A percentile compares a stretch with the other conserved stretches of the same genome.
Evolutionary conservation across 2,797 vertebrate species (phyloP).

Genomic region (Protonibea diacanthus): DNA sequence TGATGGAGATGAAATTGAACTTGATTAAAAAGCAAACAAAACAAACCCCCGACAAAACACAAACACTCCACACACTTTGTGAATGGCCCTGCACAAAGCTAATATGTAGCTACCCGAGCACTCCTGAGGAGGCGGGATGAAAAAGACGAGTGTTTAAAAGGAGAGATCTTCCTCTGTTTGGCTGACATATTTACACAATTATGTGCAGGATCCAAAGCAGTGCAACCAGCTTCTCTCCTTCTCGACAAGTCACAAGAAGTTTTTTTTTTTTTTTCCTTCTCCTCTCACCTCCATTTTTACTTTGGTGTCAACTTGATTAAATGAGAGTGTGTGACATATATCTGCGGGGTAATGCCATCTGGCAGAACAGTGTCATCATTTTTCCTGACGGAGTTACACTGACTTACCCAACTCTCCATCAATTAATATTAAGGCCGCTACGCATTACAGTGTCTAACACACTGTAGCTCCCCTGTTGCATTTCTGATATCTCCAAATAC

Average conservation of each 20-base stretch:
- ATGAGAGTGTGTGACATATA: slow-evolving; percentile 59
- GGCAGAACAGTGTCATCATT: slow-evolving; percentile 66
- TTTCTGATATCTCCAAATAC: slow-evolving; percentile 15
- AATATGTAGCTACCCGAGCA: slow-evolving; percentile 63
- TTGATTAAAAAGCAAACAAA: slow-evolving; percentile 84
- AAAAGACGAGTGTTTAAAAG: slow-evolving; percentile 80
- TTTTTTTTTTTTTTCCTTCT: slow-evolving; percentile 40
- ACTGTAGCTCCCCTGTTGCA: neutral
- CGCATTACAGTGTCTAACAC: slow-evolving; percentile 4
- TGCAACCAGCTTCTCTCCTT: slow-evolving; percentile 61
- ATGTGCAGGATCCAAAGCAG: slow-evolving; percentile 74
- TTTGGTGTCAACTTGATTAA: slow-evolving; percentile 73
- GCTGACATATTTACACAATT: slow-evolving; percentile 87
- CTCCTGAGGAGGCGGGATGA: slow-evolving; percentile 76
- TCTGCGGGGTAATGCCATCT: slow-evolving; percentile 63
- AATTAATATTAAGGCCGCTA: slow-evolving; percentile 53
- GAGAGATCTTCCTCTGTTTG: slow-evolving; percentile 75
- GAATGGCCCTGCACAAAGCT: slow-evolving; percentile 68
- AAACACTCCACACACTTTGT: slow-evolving; percentile 69
- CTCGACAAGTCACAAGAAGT: slow-evolving; percentile 74
- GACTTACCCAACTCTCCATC: slow-evolving; percentile 58
- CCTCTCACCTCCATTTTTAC: slow-evolving; percentile 56
- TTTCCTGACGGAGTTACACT: slow-evolving; percentile 55
- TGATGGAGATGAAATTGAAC: slow-evolving; percentile 73
- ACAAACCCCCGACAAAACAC: slow-evolving; percentile 74